Percentiles rank a stretch among this genome's conserved stretches.
These are phyloP conservation scores for Tragelaphus strepsiceros DNA, from an alignment of 2,113 vertebrate species.

Conservation along the genomic window DNA sequence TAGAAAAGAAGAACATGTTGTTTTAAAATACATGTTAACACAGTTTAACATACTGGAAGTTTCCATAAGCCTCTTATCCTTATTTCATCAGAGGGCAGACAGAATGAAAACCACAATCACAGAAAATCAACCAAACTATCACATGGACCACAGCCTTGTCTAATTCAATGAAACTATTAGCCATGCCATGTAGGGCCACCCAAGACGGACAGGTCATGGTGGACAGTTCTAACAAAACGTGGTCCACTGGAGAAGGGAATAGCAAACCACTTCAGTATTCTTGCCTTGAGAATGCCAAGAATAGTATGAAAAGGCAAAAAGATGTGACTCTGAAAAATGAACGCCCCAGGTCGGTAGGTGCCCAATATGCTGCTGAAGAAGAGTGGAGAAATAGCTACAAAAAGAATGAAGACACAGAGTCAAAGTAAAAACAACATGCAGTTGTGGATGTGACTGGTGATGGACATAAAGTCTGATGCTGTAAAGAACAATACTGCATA, in stretches of 20 bases:
- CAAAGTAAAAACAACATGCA: not conserved
- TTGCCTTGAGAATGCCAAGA: not conserved
- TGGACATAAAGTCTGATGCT: not conserved
- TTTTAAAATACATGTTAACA: constrained; percentile 23
- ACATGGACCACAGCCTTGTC: not conserved
- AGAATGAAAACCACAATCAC: not conserved
- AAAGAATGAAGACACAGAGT: not conserved
- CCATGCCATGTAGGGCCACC: not conserved
- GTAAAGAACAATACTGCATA: not conserved
- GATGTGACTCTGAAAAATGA: not conserved
- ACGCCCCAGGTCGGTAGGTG: not conserved
- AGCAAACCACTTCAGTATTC: not conserved
- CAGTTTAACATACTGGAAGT: not conserved
- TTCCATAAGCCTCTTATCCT: not conserved
- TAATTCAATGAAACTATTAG: not conserved
- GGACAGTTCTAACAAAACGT: not conserved
- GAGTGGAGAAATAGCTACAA: not conserved
- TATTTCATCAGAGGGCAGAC: not conserved
- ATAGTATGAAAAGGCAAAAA: not conserved
- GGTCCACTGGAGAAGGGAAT: not conserved
- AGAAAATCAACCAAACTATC: not conserved
- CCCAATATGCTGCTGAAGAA: not conserved
- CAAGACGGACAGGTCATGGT: not conserved
- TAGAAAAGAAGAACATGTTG: constrained; percentile 53
- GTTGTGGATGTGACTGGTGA: not conserved